Conservation (phyloP, 2,113 vertebrate genomes). For the Crotalus viridis region DNA sequence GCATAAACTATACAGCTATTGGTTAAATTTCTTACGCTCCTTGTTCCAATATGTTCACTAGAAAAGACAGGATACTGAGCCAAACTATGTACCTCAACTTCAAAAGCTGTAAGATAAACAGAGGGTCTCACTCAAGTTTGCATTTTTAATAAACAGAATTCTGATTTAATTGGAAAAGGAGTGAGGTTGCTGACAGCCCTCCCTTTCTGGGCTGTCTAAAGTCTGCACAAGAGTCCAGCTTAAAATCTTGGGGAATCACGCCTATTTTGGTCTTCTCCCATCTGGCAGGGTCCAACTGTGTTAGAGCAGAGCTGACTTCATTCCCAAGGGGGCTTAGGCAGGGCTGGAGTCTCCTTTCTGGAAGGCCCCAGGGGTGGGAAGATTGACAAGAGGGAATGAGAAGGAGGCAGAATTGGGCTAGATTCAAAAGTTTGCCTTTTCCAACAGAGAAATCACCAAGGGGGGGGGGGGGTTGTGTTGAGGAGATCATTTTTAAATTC, state of each 20-base stretch:
- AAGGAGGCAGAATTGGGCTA: background rate
- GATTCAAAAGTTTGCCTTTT: background rate
- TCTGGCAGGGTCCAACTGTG: background rate
- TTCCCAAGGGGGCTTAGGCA: background rate
- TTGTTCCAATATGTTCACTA: background rate
- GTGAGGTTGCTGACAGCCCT: background rate
- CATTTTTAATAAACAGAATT: accelerated
- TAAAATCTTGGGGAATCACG: background rate
- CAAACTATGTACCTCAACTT: background rate
- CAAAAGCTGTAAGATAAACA: no score
- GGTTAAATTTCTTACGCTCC: background rate
- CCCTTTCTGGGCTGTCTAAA: background rate
- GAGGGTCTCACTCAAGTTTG: accelerated
- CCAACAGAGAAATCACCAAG: background rate
- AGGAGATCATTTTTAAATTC: background rate
- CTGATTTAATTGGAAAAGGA: background rate
- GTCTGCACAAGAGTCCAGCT: background rate
- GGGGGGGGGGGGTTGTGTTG: background rate
- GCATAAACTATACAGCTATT: background rate
- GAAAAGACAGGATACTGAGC: background rate
- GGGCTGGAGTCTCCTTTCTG: background rate
- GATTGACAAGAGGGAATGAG: background rate
- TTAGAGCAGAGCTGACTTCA: background rate
- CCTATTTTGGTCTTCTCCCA: background rate
- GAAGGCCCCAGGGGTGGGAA: background rate